A percentile compares a stretch with the other conserved stretches of the same genome.
Conservation (phyloP, 30 jellyfish, hydroid and myxozoan genomes). For the Cassiopea andromeda region DNA sequence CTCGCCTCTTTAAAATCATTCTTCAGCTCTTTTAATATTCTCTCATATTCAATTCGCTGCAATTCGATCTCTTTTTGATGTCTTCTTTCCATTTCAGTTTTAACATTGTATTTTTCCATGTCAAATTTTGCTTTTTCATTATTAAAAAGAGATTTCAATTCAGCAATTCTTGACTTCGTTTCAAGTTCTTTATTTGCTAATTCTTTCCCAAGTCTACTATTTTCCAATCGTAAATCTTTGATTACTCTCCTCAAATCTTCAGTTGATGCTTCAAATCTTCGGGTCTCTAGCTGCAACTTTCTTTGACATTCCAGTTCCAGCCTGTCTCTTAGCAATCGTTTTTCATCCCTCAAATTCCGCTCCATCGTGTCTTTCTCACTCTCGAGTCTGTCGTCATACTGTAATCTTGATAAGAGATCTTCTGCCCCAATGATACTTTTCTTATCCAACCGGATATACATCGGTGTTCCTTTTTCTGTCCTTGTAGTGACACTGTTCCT, state of each 20-base stretch:
- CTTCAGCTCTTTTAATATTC: slow-evolving; percentile 47
- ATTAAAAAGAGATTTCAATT: slow-evolving; percentile 52
- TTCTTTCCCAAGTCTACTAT: slow-evolving; percentile 19
- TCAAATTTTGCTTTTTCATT: slow-evolving; percentile 44
- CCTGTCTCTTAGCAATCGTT: slow-evolving; percentile 70
- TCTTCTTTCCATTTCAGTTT: slow-evolving; percentile 55
- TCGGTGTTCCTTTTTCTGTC: slow-evolving; percentile 15
- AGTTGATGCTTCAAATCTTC: slow-evolving; percentile 54
- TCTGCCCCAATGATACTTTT: slow-evolving; percentile 77
- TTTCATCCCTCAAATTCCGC: slow-evolving; percentile 81
- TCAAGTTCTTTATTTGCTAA: slow-evolving; percentile 9
- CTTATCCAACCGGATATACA: slow-evolving; percentile 63
- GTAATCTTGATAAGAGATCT: slow-evolving; percentile 73
- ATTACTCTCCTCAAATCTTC: slow-evolving; percentile 66
- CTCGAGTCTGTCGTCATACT: slow-evolving; percentile 80
- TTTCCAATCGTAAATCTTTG: slow-evolving; percentile 65
- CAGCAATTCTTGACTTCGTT: slow-evolving; percentile 42
- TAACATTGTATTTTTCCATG: slow-evolving; percentile 44
- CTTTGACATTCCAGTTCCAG: slow-evolving; percentile 73
- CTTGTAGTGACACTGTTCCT: not conserved
- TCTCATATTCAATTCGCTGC: slow-evolving; percentile 78
- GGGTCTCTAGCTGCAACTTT: slow-evolving; percentile 60
- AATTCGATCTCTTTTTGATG: slow-evolving; percentile 34
- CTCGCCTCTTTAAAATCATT: slow-evolving; percentile 43
- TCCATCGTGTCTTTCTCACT: slow-evolving; percentile 85